Evolutionary conservation across 2,888 invertebrate species (phyloP), one percentile per base, ranked within the genome.

Genomic region (Habrosyne pyritoides): DNA sequence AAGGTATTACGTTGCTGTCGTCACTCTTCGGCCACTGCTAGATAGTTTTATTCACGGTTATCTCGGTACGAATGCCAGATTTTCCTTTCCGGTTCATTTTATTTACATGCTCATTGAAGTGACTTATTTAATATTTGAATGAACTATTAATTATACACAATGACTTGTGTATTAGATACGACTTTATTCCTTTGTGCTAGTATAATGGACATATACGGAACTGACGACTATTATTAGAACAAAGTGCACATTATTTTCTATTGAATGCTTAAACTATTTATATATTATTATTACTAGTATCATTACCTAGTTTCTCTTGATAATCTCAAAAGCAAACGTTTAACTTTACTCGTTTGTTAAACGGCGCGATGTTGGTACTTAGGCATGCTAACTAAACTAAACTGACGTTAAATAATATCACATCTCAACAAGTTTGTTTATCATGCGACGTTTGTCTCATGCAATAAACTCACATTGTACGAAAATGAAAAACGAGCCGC

Each of bases 401-500:
- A 12, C 18, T 21, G 28, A 50, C 28, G 12, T 50, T 28, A 50
- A 50, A 50, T 50, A 50, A 50, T 50, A 30, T 50, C 2, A 42
- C 18, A 18, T 42, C 42, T 42, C 42, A 42, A 42, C 42, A 12
- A 50, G 50, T 28, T 50, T 50, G 50, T 50, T 50, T 50, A 50
- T 50, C 28, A 21, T 10, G 21, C 50, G 42, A 55, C 52, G 53
- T 56, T 51, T 49, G 53, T 54, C 36, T 53, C 64, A 61, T 69
- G 67, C 66, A 71, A 63, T 53, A 58, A 62, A 60, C 63, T 62
- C 57, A 64, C 63, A 63, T 62, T 63, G 71, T 64, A 67, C 57
- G 71, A 78, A 81, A 70, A 82, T 83, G 83, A 84, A 78, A 82
- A 84, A 82, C 78, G 84, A 78, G 77, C 75, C 70, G 69, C 53